Percentiles rank a stretch among this genome's conserved stretches.
Conservation (phyloP, 2,888 invertebrate genomes). For the Doris montereyensis region DNA sequence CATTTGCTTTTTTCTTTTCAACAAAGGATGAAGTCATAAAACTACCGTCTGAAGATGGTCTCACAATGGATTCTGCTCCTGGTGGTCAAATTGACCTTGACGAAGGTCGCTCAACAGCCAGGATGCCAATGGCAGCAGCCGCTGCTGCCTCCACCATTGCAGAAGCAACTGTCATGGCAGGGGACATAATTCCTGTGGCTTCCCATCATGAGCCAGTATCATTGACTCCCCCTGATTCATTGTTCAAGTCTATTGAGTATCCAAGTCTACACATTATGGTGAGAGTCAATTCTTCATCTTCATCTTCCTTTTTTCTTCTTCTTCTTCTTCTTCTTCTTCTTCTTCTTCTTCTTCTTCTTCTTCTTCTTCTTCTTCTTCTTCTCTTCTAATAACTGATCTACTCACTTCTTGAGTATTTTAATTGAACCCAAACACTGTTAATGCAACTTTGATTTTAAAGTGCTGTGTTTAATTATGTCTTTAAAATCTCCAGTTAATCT, state of each 20-base stretch:
- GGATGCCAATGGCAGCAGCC: background rate
- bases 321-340: too few relatives aligned
- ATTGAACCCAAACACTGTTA: too few relatives aligned
- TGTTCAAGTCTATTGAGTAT: conserved; percentile 70
- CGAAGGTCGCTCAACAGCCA: background rate
- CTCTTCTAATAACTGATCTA: too few relatives aligned
- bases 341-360: too few relatives aligned
- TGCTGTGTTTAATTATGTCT: too few relatives aligned
- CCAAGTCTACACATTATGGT: conserved; percentile 72
- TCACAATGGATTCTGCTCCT: conserved; percentile 20
- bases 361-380: too few relatives aligned
- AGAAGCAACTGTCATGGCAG: background rate
- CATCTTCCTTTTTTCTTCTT: too few relatives aligned
- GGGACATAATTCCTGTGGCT: background rate
- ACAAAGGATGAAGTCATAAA: conserved; percentile 66
- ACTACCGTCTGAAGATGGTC: conserved; percentile 45
- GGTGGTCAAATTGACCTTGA: background rate
- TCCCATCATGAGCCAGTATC: conserved; percentile 1
- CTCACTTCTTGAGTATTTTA: too few relatives aligned
- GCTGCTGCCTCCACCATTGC: background rate
- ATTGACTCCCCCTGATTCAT: conserved; percentile 56
- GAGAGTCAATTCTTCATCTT: too few relatives aligned
- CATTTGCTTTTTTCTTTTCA: too few relatives aligned
- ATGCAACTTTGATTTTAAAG: too few relatives aligned
- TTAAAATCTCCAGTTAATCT: too few relatives aligned